Conservation (phyloP, 1,140 invertebrate species). For the Drosophila sechellia region DNA sequence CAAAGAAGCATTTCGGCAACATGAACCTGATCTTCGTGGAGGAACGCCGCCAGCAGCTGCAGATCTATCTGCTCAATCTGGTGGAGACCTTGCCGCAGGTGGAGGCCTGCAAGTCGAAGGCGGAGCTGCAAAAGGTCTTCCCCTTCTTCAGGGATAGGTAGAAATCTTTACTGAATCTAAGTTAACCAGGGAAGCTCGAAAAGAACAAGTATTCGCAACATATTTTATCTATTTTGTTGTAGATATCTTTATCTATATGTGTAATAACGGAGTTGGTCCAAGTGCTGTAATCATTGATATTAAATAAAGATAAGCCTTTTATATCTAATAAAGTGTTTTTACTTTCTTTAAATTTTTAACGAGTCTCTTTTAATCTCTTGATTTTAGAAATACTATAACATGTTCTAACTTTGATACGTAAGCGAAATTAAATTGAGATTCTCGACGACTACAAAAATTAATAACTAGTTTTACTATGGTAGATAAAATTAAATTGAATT, state of each 20-base stretch:
- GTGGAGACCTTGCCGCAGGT: constrained; percentile 89
- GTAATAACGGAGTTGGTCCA: constrained; percentile 35
- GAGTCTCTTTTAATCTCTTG: too few relatives aligned
- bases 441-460: too few relatives aligned
- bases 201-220: constrained; percentile 48
- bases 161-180: not conserved
- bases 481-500: not conserved
- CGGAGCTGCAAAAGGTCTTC: constrained; percentile 73
- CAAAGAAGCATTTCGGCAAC: constrained; percentile 95
- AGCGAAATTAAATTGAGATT: too few relatives aligned
- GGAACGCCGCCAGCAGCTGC: constrained; percentile 89
- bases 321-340: not conserved
- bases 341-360: not conserved
- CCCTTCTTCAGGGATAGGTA: constrained; percentile 79
- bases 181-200: constrained; percentile 47
- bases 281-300: constrained; percentile 56
- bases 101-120: constrained; percentile 85
- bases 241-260: constrained; percentile 49
- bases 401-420: too few relatives aligned
- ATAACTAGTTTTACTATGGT: too few relatives aligned
- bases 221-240: constrained; percentile 31
- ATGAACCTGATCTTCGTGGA: constrained; percentile 93
- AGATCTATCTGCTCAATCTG: constrained; percentile 90
- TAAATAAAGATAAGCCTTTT: constrained; percentile 48
- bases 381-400: too few relatives aligned